Base-by-base conservation (phyloP, 2,888 invertebrate genomes). In the Drosophila cognata region DNA sequence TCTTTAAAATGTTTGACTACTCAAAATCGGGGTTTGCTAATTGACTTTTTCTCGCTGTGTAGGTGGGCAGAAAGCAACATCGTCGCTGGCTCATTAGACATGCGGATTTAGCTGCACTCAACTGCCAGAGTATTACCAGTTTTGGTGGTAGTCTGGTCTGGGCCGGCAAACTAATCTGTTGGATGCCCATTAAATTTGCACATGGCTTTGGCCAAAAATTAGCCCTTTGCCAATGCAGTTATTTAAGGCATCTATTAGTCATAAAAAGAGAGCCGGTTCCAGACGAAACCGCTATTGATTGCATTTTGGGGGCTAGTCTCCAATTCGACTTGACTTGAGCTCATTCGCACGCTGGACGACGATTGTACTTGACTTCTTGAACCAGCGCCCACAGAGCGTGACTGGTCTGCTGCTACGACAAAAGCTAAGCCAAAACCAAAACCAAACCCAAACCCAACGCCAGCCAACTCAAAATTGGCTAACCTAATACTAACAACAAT, bases 371-470 rank as follows among this genome's bases (percentile, higher is more conserved):
- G 87, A 90, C 87, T 90, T 89, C 84, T 87, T 87, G 90, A 87
- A 90, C 89, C 76, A 76, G 81, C 90, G 90, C 82, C 90, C 90
- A 88, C 90, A 65, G 87, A 87, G 89, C 87, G 87, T 87, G 87
- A 87, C 90, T 87, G 79, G 90, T 79, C 90, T 71, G 8, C 36
- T 53, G 53, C 16, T 55, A 25, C 16, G 46, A 25, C 46, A 46
- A 25, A 25, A 46, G 46, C 46, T 16, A 8, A 46, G 4, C 46
- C 46, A 16, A 73, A 71, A 77, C 67, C 85, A 51, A 29, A 21
- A 21, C 33, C 79, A 62, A 53, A 61, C 62, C 74, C 81, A 74
- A 82, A 52, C 66, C 71, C 60, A 71, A 67, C 28, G 51, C 61
- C 63, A 73, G 21, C 21, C 35, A 63, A 63, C 68, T 78, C 52